A percentile compares a stretch with the other conserved stretches of the same genome.
Evolutionary conservation across 1,140 invertebrate species (phyloP).

Genomic region (Idris sp.): DNA sequence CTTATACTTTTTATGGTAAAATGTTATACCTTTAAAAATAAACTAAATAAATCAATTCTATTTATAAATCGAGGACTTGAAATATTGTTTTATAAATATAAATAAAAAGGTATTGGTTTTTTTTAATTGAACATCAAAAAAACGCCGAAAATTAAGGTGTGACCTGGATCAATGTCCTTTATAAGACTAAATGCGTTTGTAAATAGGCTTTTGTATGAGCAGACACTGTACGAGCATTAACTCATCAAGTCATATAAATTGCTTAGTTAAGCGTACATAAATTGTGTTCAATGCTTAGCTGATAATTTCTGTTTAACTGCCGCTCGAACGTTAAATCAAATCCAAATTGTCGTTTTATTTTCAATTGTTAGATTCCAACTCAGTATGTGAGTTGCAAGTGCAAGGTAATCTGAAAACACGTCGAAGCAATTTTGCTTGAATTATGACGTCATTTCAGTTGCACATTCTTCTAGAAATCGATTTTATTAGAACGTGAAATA

Average conservation of each 20-base stretch:
- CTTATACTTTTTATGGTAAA: too few relatives aligned
- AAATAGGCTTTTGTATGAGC: slow-evolving; percentile 45
- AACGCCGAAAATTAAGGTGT: slow-evolving; percentile 25
- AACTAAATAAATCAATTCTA: too few relatives aligned
- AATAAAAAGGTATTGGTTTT: neutral
- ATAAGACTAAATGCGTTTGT: slow-evolving; percentile 38
- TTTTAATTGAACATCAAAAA: neutral
- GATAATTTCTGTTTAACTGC: slow-evolving; percentile 18
- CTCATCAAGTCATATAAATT: slow-evolving; percentile 54
- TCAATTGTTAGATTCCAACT: neutral
- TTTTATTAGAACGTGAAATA: slow-evolving; percentile 9
- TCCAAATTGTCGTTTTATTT: neutral
- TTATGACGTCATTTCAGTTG: slow-evolving; percentile 16
- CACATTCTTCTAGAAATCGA: slow-evolving; percentile 16
- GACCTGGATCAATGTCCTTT: slow-evolving; percentile 44
- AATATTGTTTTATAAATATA: neutral
- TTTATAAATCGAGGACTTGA: too few relatives aligned
- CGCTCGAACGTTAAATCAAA: neutral
- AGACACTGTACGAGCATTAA: slow-evolving; percentile 38
- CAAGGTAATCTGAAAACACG: slow-evolving; percentile 11
- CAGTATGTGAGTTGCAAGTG: too few relatives aligned
- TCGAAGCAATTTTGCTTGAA: slow-evolving; percentile 22
- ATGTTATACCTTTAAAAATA: too few relatives aligned
- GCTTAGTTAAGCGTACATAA: slow-evolving; percentile 42
- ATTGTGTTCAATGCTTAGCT: slow-evolving; percentile 18